A percentile compares a stretch with the other conserved stretches of the same genome.
phyloP scores from a whole-genome alignment of 2,888 invertebrate genomes.

The Amorpha juglandis region DNA sequence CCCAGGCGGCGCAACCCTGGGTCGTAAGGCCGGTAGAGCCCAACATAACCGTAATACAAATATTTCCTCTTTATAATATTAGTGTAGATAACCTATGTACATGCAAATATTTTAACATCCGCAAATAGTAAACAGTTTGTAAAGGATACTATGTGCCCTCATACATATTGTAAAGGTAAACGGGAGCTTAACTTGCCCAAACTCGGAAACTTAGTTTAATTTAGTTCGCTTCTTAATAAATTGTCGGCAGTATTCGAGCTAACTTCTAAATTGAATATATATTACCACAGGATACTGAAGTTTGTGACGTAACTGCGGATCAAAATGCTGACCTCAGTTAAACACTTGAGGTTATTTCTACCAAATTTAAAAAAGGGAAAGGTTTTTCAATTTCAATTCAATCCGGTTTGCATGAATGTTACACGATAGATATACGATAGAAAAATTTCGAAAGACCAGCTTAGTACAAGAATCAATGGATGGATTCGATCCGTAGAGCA shows the following conservation, averaged over 20 bases:
- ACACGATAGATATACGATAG: too few relatives aligned
- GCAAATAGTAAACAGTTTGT: neutral
- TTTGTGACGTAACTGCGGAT: neutral
- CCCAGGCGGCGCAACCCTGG: too few relatives aligned
- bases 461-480: too few relatives aligned
- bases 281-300: constrained; percentile 4
- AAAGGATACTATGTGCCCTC: neutral
- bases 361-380: too few relatives aligned
- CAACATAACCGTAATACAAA: too few relatives aligned
- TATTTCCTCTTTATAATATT: too few relatives aligned
- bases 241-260: neutral
- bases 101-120: neutral
- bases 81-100: too few relatives aligned
- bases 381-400: too few relatives aligned
- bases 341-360: neutral
- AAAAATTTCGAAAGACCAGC: too few relatives aligned
- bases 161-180: constrained; percentile 10
- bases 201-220: constrained; percentile 25
- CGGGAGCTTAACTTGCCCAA: constrained; percentile 27
- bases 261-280: constrained; percentile 13
- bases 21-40: too few relatives aligned
- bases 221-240: constrained; percentile 14
- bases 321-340: neutral
- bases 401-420: too few relatives aligned
- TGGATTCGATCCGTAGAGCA: too few relatives aligned